Conservation (phyloP, 2,888 invertebrate genomes). For the Scaptomyza parva region DNA sequence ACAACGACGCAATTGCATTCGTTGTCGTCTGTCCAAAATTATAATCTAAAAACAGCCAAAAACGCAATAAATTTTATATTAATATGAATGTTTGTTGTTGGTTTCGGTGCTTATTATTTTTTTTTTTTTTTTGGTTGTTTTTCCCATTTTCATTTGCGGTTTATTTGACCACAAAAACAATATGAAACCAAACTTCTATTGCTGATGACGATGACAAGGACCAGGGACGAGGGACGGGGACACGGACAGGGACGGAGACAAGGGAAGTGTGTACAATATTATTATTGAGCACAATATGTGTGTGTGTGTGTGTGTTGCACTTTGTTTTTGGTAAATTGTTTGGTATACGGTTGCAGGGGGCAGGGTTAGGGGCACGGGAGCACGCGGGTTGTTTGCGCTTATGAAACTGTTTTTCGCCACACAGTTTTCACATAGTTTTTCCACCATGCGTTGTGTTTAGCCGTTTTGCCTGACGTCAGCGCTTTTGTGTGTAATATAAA, state of each 20-base stretch:
- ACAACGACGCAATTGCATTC: neutral
- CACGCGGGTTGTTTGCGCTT: too few relatives aligned
- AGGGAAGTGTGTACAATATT: slow-evolving; percentile 22
- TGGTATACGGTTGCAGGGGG: neutral
- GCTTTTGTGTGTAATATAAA: slow-evolving; percentile 19
- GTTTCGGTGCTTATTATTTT: too few relatives aligned
- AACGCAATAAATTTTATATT: slow-evolving; percentile 6
- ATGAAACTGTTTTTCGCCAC: slow-evolving; percentile 19
- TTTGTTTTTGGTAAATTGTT: neutral
- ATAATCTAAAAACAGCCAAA: neutral
- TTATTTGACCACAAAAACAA: slow-evolving; percentile 34
- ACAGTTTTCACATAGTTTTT: slow-evolving; percentile 14
- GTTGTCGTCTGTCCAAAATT: neutral
- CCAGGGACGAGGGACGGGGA: neutral
- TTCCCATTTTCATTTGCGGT: slow-evolving; percentile 21
- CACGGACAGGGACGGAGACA: neutral
- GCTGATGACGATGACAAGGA: neutral
- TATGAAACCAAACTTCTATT: slow-evolving; percentile 6
- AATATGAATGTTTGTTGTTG: slow-evolving; percentile 4
- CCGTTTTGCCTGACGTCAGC: slow-evolving; percentile 24
- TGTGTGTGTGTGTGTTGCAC: slow-evolving; percentile 4
- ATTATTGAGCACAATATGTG: slow-evolving; percentile 25
- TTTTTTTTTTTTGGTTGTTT: neutral
- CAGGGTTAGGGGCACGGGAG: too few relatives aligned
- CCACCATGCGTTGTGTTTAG: slow-evolving; percentile 21